Base-by-base conservation (phyloP, 2,888 invertebrate species). In the Drosophila paranaensis region DNA sequence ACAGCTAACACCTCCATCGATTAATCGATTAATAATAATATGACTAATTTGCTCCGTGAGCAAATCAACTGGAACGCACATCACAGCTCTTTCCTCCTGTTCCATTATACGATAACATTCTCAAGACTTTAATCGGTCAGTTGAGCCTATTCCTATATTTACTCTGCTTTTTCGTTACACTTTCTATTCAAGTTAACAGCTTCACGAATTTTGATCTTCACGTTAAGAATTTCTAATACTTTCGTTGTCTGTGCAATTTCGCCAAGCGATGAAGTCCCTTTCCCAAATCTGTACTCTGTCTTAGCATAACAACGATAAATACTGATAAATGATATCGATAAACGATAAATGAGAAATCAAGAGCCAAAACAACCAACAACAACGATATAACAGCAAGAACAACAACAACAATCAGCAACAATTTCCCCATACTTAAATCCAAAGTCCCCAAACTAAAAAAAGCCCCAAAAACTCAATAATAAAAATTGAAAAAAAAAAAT, bases 211-310 rank as follows among this genome's bases (percentile, higher is more conserved):
- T 14, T 13, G 20, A 2, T 30, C 14, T 14, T 40, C 6, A 40
- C 16, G 40, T 48, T 10, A n/a, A 30, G 33, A 27, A 20, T 51
- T 20, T 35, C 3, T 2, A 8, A n/a, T 16, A n/a, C 20, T 16
- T 39, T 60, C 53, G 56, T 33, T 33, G 46, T n/a, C 63, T 69
- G 62, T 69, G 55, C 70, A 73, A 48, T 65, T 62, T 10, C 5
- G 9, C 45, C 39, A 20, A 43, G 37, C 46, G 13, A 51, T 33
- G 33, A 9, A 30, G 43, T 3, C 20, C 43, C 2, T 42, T 42
- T 16, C 20, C 11, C 35, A 45, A 45, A 45, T 48, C 69, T 63
- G 53, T 48, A 54, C 53, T 60, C 70, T 50, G 53, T 48, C 35
- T 67, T 54, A 61, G 68, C 57, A 27, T 35, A 54, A 33, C 16